Evolutionary conservation across 2,113 vertebrate genomes (phyloP).

Genomic region (Ploceus nigricollis): DNA sequence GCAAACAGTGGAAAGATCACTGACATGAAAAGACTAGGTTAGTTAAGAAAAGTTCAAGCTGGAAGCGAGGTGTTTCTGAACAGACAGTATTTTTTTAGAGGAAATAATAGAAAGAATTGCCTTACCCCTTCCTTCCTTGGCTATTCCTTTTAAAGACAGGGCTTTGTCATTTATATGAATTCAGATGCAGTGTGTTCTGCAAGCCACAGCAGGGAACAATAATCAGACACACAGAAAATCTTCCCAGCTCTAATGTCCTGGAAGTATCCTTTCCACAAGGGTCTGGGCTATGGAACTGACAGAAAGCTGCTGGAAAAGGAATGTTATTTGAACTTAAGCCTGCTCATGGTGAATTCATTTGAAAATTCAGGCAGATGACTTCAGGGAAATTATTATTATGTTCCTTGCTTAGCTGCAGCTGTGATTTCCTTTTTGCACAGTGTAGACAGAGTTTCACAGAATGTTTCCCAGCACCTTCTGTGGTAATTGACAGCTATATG

Average conservation of each 20-base stretch:
- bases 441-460: background rate
- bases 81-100: background rate
- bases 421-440: conserved; percentile 17
- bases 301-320: conserved; percentile 22
- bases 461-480: conserved; percentile 33
- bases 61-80: background rate
- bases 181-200: background rate
- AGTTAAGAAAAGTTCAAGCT: background rate
- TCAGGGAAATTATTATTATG: conserved; percentile 37
- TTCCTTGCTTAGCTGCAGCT: conserved; percentile 39
- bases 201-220: background rate
- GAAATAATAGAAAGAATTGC: background rate
- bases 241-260: background rate
- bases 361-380: conserved; percentile 48
- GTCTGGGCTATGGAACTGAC: background rate
- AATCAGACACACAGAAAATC: background rate
- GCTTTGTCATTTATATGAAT: background rate
- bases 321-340: background rate
- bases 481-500: conserved; percentile 10
- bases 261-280: background rate
- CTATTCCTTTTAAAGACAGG: background rate
- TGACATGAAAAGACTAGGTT: background rate
- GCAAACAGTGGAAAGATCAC: background rate
- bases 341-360: background rate
- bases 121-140: background rate